These are phyloP conservation scores for Microcebus lehilahytsara DNA, from an alignment of 2,113 vertebrate genomes.

Conservation along the genomic window DNA sequence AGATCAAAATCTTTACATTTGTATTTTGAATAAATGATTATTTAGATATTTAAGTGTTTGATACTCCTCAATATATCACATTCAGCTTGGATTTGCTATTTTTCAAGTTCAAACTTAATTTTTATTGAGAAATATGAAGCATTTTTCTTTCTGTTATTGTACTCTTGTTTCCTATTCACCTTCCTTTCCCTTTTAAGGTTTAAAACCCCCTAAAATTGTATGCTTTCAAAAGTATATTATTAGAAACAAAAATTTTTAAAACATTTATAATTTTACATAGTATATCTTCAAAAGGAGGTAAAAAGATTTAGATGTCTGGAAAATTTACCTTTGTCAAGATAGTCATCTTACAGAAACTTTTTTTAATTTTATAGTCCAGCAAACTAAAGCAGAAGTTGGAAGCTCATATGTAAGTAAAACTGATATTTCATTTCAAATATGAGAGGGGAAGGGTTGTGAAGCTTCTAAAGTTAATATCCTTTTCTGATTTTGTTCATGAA, in stretches of 20 bases:
- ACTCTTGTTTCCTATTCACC: neutral
- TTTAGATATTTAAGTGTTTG: constrained; percentile 56
- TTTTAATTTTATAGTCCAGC: constrained; percentile 88
- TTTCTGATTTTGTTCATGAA: constrained; percentile 45
- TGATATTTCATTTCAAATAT: constrained; percentile 58
- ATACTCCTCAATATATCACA: constrained; percentile 65
- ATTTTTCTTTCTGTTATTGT: neutral
- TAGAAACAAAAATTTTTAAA: constrained; percentile 17
- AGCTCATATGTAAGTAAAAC: constrained; percentile 95
- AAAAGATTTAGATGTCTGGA: constrained; percentile 48
- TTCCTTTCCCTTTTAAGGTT: constrained; percentile 18
- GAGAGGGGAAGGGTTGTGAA: constrained; percentile 38
- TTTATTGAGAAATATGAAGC: constrained; percentile 12
- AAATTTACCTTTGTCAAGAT: constrained; percentile 22
- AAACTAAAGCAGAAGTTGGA: constrained; percentile 95
- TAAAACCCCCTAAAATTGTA: neutral
- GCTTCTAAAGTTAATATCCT: constrained; percentile 20
- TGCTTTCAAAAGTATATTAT: constrained; percentile 27
- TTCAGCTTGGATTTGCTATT: constrained; percentile 52
- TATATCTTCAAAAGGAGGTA: neutral
- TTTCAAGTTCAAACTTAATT: constrained; percentile 36
- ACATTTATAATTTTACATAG: constrained; percentile 1
- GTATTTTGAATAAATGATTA: neutral
- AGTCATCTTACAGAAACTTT: constrained; percentile 69
- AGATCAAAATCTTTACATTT: constrained; percentile 29